Evolutionary conservation across 2,113 vertebrate genomes (phyloP), one percentile per base, ranked within the genome.

Genomic region (Pseudopipra pipra): DNA sequence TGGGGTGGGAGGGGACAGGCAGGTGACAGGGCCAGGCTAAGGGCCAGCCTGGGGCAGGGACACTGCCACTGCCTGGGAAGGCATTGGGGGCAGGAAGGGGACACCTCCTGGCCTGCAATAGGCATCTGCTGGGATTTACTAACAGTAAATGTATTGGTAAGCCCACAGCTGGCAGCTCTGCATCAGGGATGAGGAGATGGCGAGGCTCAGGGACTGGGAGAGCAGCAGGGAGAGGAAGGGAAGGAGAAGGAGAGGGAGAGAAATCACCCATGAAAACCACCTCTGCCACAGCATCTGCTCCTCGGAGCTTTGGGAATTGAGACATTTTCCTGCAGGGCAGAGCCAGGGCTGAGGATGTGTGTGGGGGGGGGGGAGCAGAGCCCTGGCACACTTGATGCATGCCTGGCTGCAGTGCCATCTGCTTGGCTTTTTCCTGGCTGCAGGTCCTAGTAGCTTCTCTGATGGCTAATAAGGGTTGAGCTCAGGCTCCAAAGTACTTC

Each of bases 231-330:
- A 85, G 35, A 75, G 39, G 41, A 54, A 83, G 61, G 54, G 35
- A 28, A 58, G 58, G 33, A n/a, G 78, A 52, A 88, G 62, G 44
- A 37, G 59, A 5, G 2, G 31, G 27, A 87, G 59, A 54, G 47
- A 83, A 92, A 84, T 86, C 43, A 19, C 25, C 68, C 43, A 1
- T 94, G 87, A 78, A 89, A 83, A 85, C 4, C 13, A 1, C 22
- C 63, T 73, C 88, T 84, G 88, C 73, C 6, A 11, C 2, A 7
- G 66, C 90, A 93, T 86, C 93, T 93, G 90, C 80, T 93, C 72
- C 76, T 67, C 4, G 0, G 76, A 83, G 46, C 80, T 86, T 44
- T 93, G 18, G 84, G 79, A 79, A 75, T 10, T 4, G 75, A 28
- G 61, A 74, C 21, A 20, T 75, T 81, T 88, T 85, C 66, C 70